Conservation (phyloP, 2,888 invertebrate species). For the Andrena dorsata region DNA sequence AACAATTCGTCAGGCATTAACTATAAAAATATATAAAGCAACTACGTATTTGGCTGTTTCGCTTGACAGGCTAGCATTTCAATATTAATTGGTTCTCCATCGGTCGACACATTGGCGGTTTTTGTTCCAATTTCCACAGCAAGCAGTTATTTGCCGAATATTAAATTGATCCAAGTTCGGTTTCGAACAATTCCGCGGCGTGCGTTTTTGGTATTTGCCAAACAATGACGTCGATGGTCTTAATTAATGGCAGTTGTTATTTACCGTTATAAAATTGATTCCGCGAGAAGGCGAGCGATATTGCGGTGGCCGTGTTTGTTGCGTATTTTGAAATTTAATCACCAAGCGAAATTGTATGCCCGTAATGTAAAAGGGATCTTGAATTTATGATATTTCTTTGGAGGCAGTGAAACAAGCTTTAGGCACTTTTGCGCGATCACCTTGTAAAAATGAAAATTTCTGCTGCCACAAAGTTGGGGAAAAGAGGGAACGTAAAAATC, state of each 20-base stretch:
- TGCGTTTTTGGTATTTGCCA: neutral
- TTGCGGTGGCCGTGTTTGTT: neutral
- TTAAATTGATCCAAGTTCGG: neutral
- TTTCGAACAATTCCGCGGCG: neutral
- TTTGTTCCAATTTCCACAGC: neutral
- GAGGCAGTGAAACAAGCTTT: neutral
- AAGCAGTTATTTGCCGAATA: neutral
- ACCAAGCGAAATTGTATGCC: neutral
- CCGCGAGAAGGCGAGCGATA: neutral
- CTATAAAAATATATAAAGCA: neutral
- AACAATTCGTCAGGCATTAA: neutral
- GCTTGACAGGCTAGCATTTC: neutral
- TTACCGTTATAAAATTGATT: neutral
- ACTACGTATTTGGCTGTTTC: neutral
- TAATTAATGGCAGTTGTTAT: neutral
- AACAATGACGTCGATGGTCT: neutral
- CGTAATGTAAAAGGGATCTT: neutral
- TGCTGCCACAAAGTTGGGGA: neutral
- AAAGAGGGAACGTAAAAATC: slow-evolving; percentile 12
- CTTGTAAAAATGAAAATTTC: slow-evolving; percentile 31
- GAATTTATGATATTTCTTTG: neutral
- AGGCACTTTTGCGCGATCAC: neutral
- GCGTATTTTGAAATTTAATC: neutral
- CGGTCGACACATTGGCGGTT: neutral
- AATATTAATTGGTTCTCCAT: neutral